phyloP scores from a whole-genome alignment of 2,113 vertebrate species.

The Zapornia atra region DNA sequence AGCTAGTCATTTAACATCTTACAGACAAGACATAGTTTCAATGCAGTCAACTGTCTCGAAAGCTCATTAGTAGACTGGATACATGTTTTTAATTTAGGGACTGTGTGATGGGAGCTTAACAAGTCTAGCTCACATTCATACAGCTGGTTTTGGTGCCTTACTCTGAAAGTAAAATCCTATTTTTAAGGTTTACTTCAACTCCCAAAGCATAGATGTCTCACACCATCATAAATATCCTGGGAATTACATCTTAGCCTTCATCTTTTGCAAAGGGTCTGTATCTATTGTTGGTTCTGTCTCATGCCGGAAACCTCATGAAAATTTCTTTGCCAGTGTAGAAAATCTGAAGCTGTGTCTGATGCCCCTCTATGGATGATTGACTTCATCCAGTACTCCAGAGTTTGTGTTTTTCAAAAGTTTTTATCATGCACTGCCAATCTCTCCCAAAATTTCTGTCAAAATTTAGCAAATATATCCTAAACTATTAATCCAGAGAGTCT shows the following conservation, averaged over 20 bases:
- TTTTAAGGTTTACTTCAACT: not conserved
- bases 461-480: not conserved
- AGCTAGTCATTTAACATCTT: not conserved
- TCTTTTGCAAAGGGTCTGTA: not conserved
- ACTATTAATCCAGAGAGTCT: not conserved
- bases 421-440: not conserved
- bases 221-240: not conserved
- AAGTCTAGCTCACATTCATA: not conserved
- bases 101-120: not conserved
- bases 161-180: not conserved
- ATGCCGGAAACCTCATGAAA: not conserved
- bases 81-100: not conserved
- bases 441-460: not conserved
- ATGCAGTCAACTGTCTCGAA: not conserved
- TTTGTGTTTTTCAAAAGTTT: not conserved
- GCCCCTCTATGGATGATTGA: not conserved
- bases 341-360: not conserved
- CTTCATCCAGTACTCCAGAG: not conserved
- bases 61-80: not conserved
- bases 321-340: not conserved
- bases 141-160: not conserved
- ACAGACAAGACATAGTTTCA: not conserved
- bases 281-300: not conserved
- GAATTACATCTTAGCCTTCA: not conserved
- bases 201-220: not conserved